Base-by-base conservation (phyloP, 2,888 invertebrate genomes). In the Caenorhabditis uteleia region DNA sequence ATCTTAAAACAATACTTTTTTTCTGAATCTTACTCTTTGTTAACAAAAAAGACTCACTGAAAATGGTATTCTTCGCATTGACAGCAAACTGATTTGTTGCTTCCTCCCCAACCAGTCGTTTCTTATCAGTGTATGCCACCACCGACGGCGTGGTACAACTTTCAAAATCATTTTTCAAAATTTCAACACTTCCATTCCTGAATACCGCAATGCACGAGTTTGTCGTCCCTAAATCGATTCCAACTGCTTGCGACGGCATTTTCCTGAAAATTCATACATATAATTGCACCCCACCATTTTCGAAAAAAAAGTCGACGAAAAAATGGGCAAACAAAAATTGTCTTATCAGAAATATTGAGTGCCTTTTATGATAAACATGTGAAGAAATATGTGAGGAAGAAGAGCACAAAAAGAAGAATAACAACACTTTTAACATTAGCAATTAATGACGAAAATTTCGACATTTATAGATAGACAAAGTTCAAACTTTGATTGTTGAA, bases 111-210 rank as follows among this genome's bases (percentile, higher is more conserved):
- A 85, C 85, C 23, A 85, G 82, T 60, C 86, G 82, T 73, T 86
- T 86, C 2, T 84, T 83, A 74, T 86, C 86, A 44, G 85, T 86
- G 79, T 86, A 86, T 10, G 86, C 86, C 5, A 86, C 86, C 77
- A 86, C 86, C 54, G 85, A 85, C 12, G 86, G 86, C 29, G 86
- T 86, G 18, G 86, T 86, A 62, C 86, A 74, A 82, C 86, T 86
- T 70, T 89, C 86, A 70, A 86, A 86, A 65, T 86, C 86, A 66
- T 86, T 86, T 67, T 85, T 86, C 68, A 86, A 85, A 56, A 86
- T 86, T 74, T 86, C 86, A 46, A 86, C 86, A 74, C 86, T 86
- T 36, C 86, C 86, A 77, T 86, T 85, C 74, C 85, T 84, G 75
- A 86, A 86, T 78, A 78, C 78, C 61, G 78, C 80, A 20, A 82